Evolutionary conservation across 2,888 invertebrate genomes (phyloP), one percentile per base, ranked within the genome.

Genomic region (Oegoconia quadripuncta): DNA sequence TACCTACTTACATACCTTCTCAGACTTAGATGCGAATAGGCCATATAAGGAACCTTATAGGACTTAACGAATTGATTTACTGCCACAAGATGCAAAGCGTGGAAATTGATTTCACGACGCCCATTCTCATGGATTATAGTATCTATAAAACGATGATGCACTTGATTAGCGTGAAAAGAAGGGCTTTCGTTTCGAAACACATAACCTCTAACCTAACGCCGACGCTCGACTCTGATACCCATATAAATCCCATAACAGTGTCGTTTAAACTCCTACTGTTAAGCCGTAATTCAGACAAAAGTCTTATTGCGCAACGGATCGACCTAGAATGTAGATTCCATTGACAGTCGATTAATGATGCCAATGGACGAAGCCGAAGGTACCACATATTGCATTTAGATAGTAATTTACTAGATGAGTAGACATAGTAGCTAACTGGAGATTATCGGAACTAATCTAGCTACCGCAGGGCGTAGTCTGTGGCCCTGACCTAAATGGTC

Each of bases 401-500:
- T 13, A 17, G 16, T 1, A 3, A 16, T 15, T 3, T 17, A 16
- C 16, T 8, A 16, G 3, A 9, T 29, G 17, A 29, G 15, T 32
- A 32, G 20, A 22, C 11, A 32, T 20, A 4, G 22, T 13, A 27
- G 7, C 25, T 25, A 34, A 13, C 8, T 14, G 8, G 22, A 16
- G 29, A 30, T 42, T 41, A 43, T 42, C 43, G 32, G 31, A 30
- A 15, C 26, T 32, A 37, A 37, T 37, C 31, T 32, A 37, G 32
- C 4, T 17, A 30, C 46, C 36, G 55, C 46, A 65, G 68, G 72
- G 70, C 72, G 67, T 53, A 56, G 70, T 59, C 65, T 62, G 57
- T 50, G 52, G 48, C 74, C 76, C 51, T 74, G 75, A 74, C 76
- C 75, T 43, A 64, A 68, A 73, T 73, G 59, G 43, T 36, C 23